phyloP scores from a whole-genome alignment of 2,113 vertebrate genomes.

The Clarias macrocephalus region DNA sequence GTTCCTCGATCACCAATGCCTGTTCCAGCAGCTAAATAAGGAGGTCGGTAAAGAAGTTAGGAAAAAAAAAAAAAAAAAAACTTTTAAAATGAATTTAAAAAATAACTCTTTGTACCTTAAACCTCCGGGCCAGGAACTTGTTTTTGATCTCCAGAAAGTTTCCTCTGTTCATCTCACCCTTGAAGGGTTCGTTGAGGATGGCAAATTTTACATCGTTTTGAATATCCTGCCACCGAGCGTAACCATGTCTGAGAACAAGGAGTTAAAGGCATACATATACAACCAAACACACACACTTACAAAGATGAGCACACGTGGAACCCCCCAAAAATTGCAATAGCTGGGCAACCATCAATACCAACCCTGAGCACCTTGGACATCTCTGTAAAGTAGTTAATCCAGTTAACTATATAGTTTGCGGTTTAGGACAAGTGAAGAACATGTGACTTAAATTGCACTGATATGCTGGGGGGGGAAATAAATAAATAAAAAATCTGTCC shows the following conservation, averaged over 20 bases:
- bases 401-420: no score
- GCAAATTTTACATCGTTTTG: constrained; percentile 95
- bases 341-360: no score
- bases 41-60: background rate
- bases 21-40: constrained; percentile 86
- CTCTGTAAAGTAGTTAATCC: no score
- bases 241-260: constrained; percentile 83
- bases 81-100: background rate
- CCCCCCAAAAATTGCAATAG: no score
- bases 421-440: no score
- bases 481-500: no score
- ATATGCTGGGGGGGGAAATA: no score
- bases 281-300: background rate
- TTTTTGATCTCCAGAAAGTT: constrained; percentile 99
- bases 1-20: constrained; percentile 95
- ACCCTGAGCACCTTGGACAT: no score
- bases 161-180: constrained; percentile 95
- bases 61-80: no score
- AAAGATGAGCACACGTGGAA: background rate
- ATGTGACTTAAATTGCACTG: no score
- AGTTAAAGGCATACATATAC: constrained; percentile 69
- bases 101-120: constrained; percentile 78
- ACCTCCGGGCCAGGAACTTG: constrained; percentile 95
- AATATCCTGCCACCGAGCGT: constrained; percentile 99
- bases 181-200: constrained; percentile 98